Conservation (phyloP, 2,888 invertebrate genomes). For the Lacanobia wlatinum region DNA sequence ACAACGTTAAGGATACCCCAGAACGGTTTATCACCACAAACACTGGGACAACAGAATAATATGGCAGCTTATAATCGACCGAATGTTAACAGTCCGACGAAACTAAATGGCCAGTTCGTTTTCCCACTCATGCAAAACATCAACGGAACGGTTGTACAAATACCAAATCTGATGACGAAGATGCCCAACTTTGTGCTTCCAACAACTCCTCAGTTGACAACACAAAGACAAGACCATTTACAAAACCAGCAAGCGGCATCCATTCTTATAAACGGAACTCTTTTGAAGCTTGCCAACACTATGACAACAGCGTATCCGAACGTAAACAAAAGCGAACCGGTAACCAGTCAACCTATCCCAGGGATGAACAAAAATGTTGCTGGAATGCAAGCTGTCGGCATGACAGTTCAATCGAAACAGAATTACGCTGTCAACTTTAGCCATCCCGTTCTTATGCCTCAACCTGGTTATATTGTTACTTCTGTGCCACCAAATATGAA, state of each 20-base stretch:
- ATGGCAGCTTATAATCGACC: conserved; percentile 82
- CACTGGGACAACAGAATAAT: conserved; percentile 83
- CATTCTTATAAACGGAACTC: conserved; percentile 88
- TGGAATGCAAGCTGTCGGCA: conserved; percentile 86
- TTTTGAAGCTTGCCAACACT: conserved; percentile 86
- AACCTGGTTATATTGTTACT: conserved; percentile 88
- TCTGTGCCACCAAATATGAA: conserved; percentile 90
- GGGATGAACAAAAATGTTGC: conserved; percentile 86
- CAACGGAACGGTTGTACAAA: conserved; percentile 91
- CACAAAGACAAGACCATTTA: conserved; percentile 84
- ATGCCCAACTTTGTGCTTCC: conserved; percentile 90
- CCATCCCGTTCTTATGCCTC: conserved; percentile 86
- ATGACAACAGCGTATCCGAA: conserved; percentile 81
- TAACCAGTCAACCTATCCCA: conserved; percentile 82
- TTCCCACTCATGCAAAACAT: conserved; percentile 92
- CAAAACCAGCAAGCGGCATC: conserved; percentile 87
- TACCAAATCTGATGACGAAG: conserved; percentile 91
- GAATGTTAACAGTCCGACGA: conserved; percentile 87
- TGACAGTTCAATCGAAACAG: conserved; percentile 89
- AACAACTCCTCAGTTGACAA: conserved; percentile 80
- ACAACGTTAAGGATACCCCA: conserved; percentile 91
- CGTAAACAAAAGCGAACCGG: conserved; percentile 81
- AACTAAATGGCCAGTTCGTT: conserved; percentile 89
- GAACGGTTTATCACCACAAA: conserved; percentile 83
- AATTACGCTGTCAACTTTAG: conserved; percentile 90